These are phyloP conservation scores for Philopotamus ludificatus DNA, from an alignment of 1,140 invertebrate species.

Conservation along the genomic window DNA sequence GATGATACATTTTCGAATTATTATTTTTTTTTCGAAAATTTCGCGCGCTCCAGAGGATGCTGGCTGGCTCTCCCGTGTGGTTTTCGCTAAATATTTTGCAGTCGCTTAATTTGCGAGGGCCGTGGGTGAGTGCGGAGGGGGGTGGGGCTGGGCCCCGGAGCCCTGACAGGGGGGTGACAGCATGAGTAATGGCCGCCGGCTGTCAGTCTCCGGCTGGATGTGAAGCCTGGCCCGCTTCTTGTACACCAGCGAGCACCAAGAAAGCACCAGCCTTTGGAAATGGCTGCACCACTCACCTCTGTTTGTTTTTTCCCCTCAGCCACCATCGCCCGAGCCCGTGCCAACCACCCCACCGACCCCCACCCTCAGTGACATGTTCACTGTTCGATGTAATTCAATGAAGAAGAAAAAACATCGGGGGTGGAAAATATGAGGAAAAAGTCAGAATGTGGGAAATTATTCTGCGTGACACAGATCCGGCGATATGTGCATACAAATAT, in stretches of 20 bases:
- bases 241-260: slow-evolving; percentile 15
- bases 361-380: slow-evolving; percentile 13
- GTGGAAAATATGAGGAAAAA: no score
- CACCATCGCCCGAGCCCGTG: no score
- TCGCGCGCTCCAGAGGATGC: background rate
- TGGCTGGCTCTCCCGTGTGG: background rate
- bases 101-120: slow-evolving; percentile 23
- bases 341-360: no score
- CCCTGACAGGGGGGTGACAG: slow-evolving; percentile 36
- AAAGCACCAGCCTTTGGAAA: slow-evolving; percentile 32
- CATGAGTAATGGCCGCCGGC: slow-evolving; percentile 38
- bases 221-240: slow-evolving; percentile 30
- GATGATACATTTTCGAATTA: background rate
- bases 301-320: slow-evolving; percentile 32
- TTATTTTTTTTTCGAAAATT: background rate
- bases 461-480: no score
- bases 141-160: background rate
- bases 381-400: slow-evolving; percentile 17
- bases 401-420: background rate
- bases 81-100: slow-evolving; percentile 19
- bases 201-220: slow-evolving; percentile 38
- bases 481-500: no score
- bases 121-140: slow-evolving; percentile 4
- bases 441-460: no score
- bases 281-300: slow-evolving; percentile 24